A percentile compares a stretch with the other conserved stretches of the same genome.
These are phyloP conservation scores for Phlogophora meticulosa DNA, from an alignment of 2,888 invertebrate species.

Conservation along the genomic window DNA sequence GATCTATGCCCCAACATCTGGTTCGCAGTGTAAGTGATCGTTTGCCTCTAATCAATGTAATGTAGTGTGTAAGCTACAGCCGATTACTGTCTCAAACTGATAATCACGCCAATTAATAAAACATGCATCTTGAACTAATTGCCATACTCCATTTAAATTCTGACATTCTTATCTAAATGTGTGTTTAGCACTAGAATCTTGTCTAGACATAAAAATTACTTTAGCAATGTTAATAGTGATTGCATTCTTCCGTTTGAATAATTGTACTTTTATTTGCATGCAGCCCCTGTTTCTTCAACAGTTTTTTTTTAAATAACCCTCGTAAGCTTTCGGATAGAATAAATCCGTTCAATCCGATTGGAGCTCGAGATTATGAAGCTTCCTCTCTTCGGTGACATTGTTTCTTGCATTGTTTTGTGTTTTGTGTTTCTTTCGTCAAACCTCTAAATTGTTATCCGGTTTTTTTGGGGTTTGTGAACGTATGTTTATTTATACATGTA, in stretches of 20 bases:
- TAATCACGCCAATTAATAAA: constrained; percentile 38
- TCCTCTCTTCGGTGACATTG: neutral
- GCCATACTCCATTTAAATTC: constrained; percentile 44
- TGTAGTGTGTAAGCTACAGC: constrained; percentile 36
- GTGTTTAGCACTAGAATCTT: constrained; percentile 20
- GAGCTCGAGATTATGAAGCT: constrained; percentile 14
- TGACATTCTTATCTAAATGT: constrained; percentile 14
- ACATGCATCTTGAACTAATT: constrained; percentile 40
- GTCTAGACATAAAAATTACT: constrained; percentile 20
- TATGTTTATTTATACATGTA: too few relatives aligned
- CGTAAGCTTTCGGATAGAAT: constrained; percentile 12
- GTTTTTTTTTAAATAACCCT: constrained; percentile 9
- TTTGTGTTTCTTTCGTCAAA: too few relatives aligned
- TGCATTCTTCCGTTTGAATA: constrained; percentile 1
- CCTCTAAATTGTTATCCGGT: too few relatives aligned
- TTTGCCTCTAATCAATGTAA: constrained; percentile 28
- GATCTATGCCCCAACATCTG: constrained; percentile 15
- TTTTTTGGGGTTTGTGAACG: too few relatives aligned
- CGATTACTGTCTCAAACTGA: constrained; percentile 27
- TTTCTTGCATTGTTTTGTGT: neutral
- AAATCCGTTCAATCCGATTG: constrained; percentile 48
- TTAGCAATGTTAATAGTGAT: constrained; percentile 40
- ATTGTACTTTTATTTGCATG: neutral
- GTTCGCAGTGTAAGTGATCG: neutral
- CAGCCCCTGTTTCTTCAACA: neutral